Evolutionary conservation across 2,113 vertebrate genomes (phyloP).

Genomic region (Neolamprologus kungweensis): DNA sequence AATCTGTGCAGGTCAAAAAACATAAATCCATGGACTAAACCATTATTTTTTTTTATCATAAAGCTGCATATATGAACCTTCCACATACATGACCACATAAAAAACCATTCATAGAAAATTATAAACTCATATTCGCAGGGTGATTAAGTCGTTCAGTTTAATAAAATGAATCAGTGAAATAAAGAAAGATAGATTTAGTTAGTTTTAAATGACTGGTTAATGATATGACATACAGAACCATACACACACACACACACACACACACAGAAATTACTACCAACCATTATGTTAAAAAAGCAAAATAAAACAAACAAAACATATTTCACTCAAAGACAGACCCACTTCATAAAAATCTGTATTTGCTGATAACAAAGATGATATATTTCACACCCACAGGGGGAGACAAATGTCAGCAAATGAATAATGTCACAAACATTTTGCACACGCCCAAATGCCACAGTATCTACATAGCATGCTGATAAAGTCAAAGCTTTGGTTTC

Average conservation of each 20-base stretch:
- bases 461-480: fast-evolving
- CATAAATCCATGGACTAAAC: background rate
- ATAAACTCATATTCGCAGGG: fast-evolving
- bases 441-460: fast-evolving
- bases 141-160: background rate
- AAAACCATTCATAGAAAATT: background rate
- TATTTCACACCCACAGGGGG: background rate
- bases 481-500: background rate
- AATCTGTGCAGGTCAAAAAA: fast-evolving
- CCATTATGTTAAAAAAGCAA: background rate
- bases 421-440: background rate
- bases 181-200: background rate
- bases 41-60: background rate
- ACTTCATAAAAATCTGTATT: background rate
- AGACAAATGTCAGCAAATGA: background rate
- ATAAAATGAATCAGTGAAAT: background rate
- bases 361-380: background rate
- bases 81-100: background rate
- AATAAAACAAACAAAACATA: fast-evolving
- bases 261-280: background rate
- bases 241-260: too few relatives aligned
- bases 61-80: background rate
- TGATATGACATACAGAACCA: background rate
- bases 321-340: fast-evolving
- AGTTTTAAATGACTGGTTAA: fast-evolving